Conservation (phyloP, 2,113 vertebrate species). For the Gulo gulo region DNA sequence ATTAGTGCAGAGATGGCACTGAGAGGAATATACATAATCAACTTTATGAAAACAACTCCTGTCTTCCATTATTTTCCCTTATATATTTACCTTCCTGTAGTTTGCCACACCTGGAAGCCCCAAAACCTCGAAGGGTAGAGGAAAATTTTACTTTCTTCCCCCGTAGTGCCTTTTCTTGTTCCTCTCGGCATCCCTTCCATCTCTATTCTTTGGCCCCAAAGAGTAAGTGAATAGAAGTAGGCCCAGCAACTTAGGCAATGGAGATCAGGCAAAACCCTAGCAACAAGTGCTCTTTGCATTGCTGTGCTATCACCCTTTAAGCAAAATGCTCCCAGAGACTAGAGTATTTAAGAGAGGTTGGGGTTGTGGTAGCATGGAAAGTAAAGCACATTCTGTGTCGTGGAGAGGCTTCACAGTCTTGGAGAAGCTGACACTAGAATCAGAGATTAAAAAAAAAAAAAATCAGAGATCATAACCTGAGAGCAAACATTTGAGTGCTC, state of each 20-base stretch:
- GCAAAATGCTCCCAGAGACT: background rate
- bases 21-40: background rate
- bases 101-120: background rate
- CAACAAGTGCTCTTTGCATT: background rate
- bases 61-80: background rate
- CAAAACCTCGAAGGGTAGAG: background rate
- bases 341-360: background rate
- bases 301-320: background rate
- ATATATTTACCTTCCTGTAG: background rate
- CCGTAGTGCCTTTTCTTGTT: background rate
- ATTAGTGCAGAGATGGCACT: background rate
- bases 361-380: background rate
- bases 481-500: background rate
- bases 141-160: background rate
- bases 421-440: background rate
- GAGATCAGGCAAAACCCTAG: background rate
- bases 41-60: background rate
- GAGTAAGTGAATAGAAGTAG: background rate
- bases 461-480: background rate
- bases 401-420: background rate
- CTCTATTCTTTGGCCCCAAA: background rate
- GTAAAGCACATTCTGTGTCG: background rate
- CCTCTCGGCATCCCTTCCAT: background rate
- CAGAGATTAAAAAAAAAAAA: background rate
- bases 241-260: background rate